These are phyloP conservation scores for Philypnodon macrostomus DNA, from an alignment of 2,797 vertebrate genomes.

Conservation along the genomic window DNA sequence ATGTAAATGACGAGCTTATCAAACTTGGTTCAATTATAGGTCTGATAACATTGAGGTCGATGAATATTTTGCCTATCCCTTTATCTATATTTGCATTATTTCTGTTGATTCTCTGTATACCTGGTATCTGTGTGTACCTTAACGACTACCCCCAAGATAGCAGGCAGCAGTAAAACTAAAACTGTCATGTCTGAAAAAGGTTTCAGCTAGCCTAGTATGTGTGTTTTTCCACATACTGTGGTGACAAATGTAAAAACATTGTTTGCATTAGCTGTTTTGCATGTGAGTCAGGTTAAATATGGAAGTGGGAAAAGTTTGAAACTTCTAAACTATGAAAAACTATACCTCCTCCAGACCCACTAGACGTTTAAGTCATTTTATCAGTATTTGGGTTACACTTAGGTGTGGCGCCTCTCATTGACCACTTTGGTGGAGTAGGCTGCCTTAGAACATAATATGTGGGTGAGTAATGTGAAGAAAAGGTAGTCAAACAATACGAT, in stretches of 20 bases:
- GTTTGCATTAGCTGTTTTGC: conserved; percentile 63
- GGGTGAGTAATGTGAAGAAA: conserved; percentile 3
- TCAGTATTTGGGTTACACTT: background rate
- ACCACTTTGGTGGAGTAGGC: background rate
- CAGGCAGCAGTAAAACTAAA: background rate
- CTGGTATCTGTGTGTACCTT: background rate
- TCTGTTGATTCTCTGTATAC: conserved; percentile 4
- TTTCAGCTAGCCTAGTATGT: background rate
- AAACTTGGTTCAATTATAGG: conserved; percentile 3
- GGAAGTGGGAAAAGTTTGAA: background rate
- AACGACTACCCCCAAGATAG: conserved; percentile 4
- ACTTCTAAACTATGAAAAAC: too few species aligned
- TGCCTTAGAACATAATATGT: background rate
- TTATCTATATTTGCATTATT: background rate
- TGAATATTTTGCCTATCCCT: background rate
- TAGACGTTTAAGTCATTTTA: too few species aligned
- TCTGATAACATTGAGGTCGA: conserved; percentile 2
- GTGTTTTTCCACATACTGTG: conserved; percentile 5
- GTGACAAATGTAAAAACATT: conserved; percentile 33
- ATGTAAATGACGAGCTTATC: conserved; percentile 33
- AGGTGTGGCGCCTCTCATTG: conserved; percentile 5
- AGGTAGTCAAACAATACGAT: background rate
- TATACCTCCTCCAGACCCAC: background rate
- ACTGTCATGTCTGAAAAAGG: background rate
- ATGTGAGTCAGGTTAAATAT: conserved; percentile 19